Percentiles rank a stretch among this genome's conserved stretches.
These are phyloP conservation scores for Scopus umbretta DNA, from an alignment of 2,113 vertebrate species.

Conservation along the genomic window DNA sequence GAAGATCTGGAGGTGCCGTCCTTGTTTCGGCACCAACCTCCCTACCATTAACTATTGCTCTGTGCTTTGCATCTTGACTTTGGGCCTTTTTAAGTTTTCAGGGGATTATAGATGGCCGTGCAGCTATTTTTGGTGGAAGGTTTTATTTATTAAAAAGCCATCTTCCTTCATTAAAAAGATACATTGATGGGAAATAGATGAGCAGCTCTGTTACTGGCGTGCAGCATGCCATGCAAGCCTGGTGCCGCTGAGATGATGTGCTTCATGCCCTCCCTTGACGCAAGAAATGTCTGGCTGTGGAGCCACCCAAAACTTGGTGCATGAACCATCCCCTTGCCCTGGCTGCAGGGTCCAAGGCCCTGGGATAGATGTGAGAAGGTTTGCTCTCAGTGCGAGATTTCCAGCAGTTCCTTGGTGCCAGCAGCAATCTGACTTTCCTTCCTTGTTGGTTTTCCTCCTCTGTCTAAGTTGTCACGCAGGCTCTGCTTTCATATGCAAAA, in stretches of 20 bases:
- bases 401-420: not conserved
- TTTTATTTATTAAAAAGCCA: constrained; percentile 57
- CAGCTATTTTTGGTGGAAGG: constrained; percentile 13
- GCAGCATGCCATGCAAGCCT: fast-evolving
- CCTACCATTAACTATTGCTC: fast-evolving
- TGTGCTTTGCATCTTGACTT: not conserved
- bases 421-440: not conserved
- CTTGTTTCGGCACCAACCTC: not conserved
- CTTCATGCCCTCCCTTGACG: not conserved
- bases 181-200: constrained; percentile 3
- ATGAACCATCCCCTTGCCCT: fast-evolving
- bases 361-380: not conserved
- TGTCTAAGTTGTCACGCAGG: not conserved
- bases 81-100: not conserved
- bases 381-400: not conserved
- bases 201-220: not conserved
- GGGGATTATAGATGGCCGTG: not conserved
- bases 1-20: not conserved
- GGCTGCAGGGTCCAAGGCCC: fast-evolving
- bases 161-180: constrained; percentile 22
- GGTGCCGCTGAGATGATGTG: fast-evolving
- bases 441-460: not conserved
- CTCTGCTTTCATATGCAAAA: constrained; percentile 32
- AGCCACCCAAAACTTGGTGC: not conserved
- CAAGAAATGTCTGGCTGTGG: not conserved